Base-by-base conservation (phyloP, 2,797 vertebrate species). In the Pangasius mekongensis region DNA sequence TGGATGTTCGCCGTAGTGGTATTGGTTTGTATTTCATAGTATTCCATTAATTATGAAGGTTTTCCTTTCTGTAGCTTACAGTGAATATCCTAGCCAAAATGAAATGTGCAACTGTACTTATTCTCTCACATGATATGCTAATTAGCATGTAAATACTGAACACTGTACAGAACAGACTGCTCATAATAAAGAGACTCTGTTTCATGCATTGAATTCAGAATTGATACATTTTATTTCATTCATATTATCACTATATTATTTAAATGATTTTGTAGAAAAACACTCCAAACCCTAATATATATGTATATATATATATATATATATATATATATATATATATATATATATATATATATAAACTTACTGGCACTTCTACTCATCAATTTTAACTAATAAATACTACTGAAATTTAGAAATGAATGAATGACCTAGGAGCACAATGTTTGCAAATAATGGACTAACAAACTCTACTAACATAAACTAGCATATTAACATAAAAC, bases 191-290 rank as follows among this genome's bases (percentile, higher is more conserved):
- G 81, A 78, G 11, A 60, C 54, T 73, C 47, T 76, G 18, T 84
- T 52, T 20, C 52, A 77, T 83, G n/a, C 20, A 86, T 69, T 39
- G 92, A 94, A 92, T 93, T 92, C 93, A 84, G 52, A 88, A 54
- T 89, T 81, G 22, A 86, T 90, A 87, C 73, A 78, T 92, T 93
- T 92, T 91, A 92, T 94, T 94, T 93, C 85, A 92, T 90, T 92
- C 88, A 52, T 88, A 52, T 47, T 82, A 91, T 91, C 89, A 91
- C 86, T 89, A 86, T 92, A 91, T 88, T 81, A 77, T 87, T 76
- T 92, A 89, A 89, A 92, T 92, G 91, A 91, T 84, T 92, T 60
- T 84, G 90, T 91, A 90, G 85, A 67, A 91, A 90, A 90, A 86
- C 78, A 82, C 36, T 54, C 52, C 74, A 81, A 89, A 30, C 49